Evolutionary conservation across 2,888 invertebrate genomes (phyloP), one percentile per base, ranked within the genome.

Genomic region (Cryptus armator): DNA sequence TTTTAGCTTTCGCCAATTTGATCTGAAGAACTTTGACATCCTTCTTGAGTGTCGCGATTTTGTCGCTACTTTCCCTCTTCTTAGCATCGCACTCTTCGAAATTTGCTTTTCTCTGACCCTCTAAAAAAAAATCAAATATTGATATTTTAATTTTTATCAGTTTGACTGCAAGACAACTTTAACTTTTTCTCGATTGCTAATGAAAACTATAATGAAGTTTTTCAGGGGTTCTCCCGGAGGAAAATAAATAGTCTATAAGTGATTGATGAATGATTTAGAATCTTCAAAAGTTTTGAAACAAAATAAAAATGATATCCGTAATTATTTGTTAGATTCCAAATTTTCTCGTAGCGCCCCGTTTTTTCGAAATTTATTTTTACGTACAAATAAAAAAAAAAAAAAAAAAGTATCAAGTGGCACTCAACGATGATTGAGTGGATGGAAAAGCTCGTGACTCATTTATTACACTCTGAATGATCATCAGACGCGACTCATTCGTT

Each of bases 31-130:
- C 94, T 87, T 96, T 96, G 68, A 97, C 96, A 89, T 97, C 97
- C 89, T 96, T 97, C 93, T 97, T 98, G 32, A 98, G 92, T 3
- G 95, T 95, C 37, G 95, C 93, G 86, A 98, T 97, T 80, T 96
- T 95, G 79, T 97, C 97, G 81, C 95, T 94, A 91, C 97, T 97
- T 85, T 96, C 95, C 89, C 96, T 96, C 87, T 96, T 96, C 91
- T 97, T 97, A 5, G 96, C 95, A 90, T 97, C 97, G 93, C 96
- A 97, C 92, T 97, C 97, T 92, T 97, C 97, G 89, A 96, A 97
- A 84, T 97, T 95, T 0, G 98, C 97, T 90, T 97, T 97, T 89
- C 97, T 95, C 94, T 97, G 97, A 10, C 98, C 97, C 96, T 98
- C 98, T 97, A 90, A 4, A 92, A 92, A 24, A 56, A 6, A 53